Conservation (phyloP, 2,888 invertebrate genomes). For the Phengaris arion region DNA sequence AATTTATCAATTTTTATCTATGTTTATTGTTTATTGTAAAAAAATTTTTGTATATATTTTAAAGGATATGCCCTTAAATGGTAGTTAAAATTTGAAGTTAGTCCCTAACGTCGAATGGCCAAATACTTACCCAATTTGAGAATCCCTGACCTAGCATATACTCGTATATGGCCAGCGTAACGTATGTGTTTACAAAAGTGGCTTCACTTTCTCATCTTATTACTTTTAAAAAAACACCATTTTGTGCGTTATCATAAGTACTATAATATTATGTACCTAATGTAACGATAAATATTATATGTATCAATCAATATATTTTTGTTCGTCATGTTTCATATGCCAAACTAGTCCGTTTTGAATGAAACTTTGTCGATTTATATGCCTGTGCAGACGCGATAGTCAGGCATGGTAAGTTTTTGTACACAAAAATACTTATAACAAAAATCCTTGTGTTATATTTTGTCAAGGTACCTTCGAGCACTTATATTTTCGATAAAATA, state of each 20-base stretch:
- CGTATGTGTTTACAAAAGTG: background rate
- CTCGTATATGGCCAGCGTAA: too few species aligned
- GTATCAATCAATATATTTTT: background rate
- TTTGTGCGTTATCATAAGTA: constrained; percentile 8
- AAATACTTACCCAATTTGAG: too few species aligned
- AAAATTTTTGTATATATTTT: too few species aligned
- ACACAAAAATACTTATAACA: background rate
- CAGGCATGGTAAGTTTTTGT: background rate
- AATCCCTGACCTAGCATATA: too few species aligned
- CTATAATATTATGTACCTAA: background rate
- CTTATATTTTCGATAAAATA: constrained; percentile 20
- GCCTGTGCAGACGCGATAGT: background rate
- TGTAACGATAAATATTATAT: background rate
- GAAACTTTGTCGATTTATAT: constrained; percentile 4
- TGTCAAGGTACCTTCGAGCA: background rate
- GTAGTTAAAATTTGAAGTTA: too few species aligned
- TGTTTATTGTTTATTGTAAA: too few species aligned
- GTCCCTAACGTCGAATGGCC: too few species aligned
- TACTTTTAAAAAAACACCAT: background rate
- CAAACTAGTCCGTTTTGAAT: constrained; percentile 7
- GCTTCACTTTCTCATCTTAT: background rate
- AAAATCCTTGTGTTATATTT: constrained; percentile 4
- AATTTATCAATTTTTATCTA: too few species aligned
- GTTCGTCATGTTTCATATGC: background rate
- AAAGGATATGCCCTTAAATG: too few species aligned